phyloP scores from a whole-genome alignment of 2,888 invertebrate genomes.

The Trisateles emortualis region DNA sequence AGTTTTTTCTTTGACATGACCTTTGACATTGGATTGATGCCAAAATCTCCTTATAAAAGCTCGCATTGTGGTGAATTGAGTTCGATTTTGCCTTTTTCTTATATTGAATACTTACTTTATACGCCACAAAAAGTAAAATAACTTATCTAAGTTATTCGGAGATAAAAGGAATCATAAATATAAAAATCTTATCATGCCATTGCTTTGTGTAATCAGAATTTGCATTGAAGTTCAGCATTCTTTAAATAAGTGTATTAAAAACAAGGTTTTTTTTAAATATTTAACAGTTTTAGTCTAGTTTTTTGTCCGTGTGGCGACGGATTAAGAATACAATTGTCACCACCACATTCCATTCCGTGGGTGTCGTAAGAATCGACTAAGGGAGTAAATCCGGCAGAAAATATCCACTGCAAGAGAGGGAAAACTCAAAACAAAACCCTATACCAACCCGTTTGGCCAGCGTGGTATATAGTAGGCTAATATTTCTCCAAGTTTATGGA shows the following conservation, averaged over 20 bases:
- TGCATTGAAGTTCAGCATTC: conserved; percentile 5
- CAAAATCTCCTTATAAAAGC: conserved; percentile 27
- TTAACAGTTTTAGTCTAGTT: no score
- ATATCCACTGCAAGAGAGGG: no score
- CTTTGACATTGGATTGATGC: conserved; percentile 34
- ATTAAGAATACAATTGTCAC: no score
- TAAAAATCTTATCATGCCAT: conserved; percentile 3
- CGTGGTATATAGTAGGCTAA: no score
- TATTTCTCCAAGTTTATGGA: no score
- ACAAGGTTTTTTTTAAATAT: no score
- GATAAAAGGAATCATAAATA: conserved; percentile 1
- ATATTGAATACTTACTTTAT: not conserved
- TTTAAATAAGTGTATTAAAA: not conserved
- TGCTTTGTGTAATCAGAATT: conserved; percentile 8
- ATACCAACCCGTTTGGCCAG: no score
- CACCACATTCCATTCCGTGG: no score
- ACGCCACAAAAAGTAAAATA: not conserved
- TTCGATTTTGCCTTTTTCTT: conserved; percentile 10
- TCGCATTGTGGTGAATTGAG: conserved; percentile 21
- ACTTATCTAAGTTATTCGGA: conserved; percentile 1
- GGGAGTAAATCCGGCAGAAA: no score
- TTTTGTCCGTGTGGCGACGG: no score
- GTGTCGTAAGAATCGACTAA: no score
- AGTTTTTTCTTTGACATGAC: conserved; percentile 28
- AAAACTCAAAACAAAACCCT: no score